Conservation (phyloP, 2,797 vertebrate species). For the Coreius guichenoti region DNA sequence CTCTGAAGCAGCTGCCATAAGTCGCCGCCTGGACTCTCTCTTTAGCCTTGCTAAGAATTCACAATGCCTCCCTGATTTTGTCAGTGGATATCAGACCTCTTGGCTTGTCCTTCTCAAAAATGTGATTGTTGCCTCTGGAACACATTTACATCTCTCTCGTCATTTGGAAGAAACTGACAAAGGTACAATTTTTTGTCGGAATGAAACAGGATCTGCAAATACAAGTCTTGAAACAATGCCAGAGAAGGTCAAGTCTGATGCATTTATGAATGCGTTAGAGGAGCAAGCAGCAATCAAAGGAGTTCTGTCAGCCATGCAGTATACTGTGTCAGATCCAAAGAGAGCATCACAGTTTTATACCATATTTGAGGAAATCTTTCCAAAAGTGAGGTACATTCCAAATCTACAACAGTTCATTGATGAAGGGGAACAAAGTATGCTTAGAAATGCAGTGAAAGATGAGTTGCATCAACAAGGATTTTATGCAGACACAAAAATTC, state of each 20-base stretch:
- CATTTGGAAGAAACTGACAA: constrained; percentile 47
- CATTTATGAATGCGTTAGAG: constrained; percentile 67
- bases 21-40: constrained; percentile 75
- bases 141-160: constrained; percentile 60
- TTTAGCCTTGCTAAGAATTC: constrained; percentile 78
- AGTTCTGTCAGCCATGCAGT: constrained; percentile 71
- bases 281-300: constrained; percentile 80
- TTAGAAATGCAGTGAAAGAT: constrained; percentile 69
- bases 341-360: constrained; percentile 68
- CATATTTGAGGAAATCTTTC: constrained; percentile 81
- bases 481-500: constrained; percentile 65
- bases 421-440: constrained; percentile 60
- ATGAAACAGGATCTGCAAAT: constrained; percentile 32
- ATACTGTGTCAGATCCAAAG: constrained; percentile 61
- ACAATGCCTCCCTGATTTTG: constrained; percentile 69
- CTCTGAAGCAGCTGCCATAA: constrained; percentile 76
- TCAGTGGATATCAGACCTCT: constrained; percentile 61
- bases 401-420: constrained; percentile 60
- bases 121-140: constrained; percentile 73
- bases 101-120: constrained; percentile 76
- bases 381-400: constrained; percentile 63
- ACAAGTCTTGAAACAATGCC: constrained; percentile 30
- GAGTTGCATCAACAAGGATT: constrained; percentile 73
- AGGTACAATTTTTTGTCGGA: neutral
- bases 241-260: constrained; percentile 48